A percentile compares a stretch with the other conserved stretches of the same genome.
phyloP scores from a whole-genome alignment of 2,113 vertebrate genomes.

The Phyllostomus hastatus region DNA sequence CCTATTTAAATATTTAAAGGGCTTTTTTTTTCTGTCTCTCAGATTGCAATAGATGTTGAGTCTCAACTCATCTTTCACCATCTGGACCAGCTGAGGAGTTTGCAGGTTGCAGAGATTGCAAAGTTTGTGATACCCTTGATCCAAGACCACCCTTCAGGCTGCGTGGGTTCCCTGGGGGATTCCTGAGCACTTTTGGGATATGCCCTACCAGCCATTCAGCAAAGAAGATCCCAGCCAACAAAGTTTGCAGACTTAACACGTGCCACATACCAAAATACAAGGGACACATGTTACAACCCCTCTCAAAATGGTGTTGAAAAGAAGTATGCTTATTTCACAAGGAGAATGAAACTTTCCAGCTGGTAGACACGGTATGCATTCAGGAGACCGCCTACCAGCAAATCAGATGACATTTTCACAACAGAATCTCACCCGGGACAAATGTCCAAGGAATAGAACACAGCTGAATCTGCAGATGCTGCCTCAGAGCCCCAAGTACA shows the following conservation, averaged over 20 bases:
- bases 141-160: conserved; percentile 96
- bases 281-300: conserved; percentile 97
- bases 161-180: conserved; percentile 98
- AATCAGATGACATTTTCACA: conserved; percentile 98
- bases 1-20: too few species aligned
- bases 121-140: conserved; percentile 96
- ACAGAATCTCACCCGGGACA: conserved; percentile 96
- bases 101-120: conserved; percentile 84
- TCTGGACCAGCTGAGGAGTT: background rate
- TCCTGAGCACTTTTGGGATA: conserved; percentile 96
- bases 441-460: conserved; percentile 94
- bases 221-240: conserved; percentile 94
- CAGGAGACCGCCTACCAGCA: conserved; percentile 98
- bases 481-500: conserved; percentile 98
- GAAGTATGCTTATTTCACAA: conserved; percentile 97
- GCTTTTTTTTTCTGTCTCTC: too few species aligned
- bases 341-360: conserved; percentile 97
- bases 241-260: conserved; percentile 99
- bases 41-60: too few species aligned
- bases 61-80: background rate
- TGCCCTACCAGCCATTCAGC: conserved; percentile 99
- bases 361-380: conserved; percentile 95
- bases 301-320: conserved; percentile 97
- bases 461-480: conserved; percentile 98
- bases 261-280: conserved; percentile 97